Base-by-base conservation (phyloP, 2,888 invertebrate genomes). In the Napeogenes sylphis region DNA sequence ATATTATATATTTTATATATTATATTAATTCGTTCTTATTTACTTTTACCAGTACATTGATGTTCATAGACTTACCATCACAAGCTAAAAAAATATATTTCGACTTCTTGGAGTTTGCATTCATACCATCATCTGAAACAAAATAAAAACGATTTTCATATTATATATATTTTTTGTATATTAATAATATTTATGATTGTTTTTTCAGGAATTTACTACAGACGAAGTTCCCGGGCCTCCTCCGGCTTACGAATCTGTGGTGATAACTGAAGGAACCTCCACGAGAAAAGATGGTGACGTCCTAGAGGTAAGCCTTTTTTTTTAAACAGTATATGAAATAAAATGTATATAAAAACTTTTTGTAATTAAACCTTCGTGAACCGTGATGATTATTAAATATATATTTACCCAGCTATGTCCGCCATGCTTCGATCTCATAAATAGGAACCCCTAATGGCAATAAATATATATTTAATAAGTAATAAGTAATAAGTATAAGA, bases 171-270 rank as follows among this genome's bases (percentile, higher is more conserved):
- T 4, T n/a, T 45, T 35, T 21, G 4, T 6, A 35, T 35, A 35
- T 35, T 45, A 4, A n/a, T 12, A 33, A 46, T n/a, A 54, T 47
- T 14, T 5, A 38, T 32, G 21, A 59, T 55, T 55, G 45, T 59
- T 60, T 61, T 62, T 58, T 3, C 65, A 69, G 68, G 60, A 66
- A n/a, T 54, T 59, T 8, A 79, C 84, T 85, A 80, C 73, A 71
- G 91, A 74, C 74, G 85, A 74, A 74, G 81, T 80, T 2, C 91
- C 93, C 0, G 93, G 93, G 0, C 93, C 94, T 0, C 94, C 94
- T 12, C 94, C 94, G 0, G 90, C 93, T 2, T 94, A 94, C 79
- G 94, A 94, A 62, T 79, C 86, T 1, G 88, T 92, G 2, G 88
- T 92, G n/a, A 51, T 51, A 51, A 30, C n/a, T 3, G 81, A 83